Conservation (phyloP, 2,113 vertebrate genomes). For the Mesoclemmys tuberculata region DNA sequence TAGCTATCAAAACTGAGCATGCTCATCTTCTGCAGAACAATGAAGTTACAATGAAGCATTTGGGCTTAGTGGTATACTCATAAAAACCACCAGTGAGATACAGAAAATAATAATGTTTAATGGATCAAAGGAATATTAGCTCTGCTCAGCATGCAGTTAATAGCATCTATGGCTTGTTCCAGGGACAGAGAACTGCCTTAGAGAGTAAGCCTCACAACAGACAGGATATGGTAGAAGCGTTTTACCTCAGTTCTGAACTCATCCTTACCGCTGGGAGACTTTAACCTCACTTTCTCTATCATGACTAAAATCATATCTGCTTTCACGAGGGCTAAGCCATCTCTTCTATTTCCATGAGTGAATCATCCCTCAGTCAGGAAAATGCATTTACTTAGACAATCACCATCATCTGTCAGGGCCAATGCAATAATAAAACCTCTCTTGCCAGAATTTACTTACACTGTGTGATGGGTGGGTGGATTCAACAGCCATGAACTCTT, state of each 20-base stretch:
- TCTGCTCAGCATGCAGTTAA: constrained; percentile 40
- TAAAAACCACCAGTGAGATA: constrained; percentile 62
- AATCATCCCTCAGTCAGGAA: constrained; percentile 50
- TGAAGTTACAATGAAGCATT: background rate
- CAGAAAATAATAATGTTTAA: constrained; percentile 71
- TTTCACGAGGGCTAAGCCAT: background rate
- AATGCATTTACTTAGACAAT: constrained; percentile 69
- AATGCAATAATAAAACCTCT: constrained; percentile 65
- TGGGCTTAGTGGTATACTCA: constrained; percentile 51
- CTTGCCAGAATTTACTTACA: constrained; percentile 65
- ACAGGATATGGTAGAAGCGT: background rate
- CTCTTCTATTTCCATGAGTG: constrained; percentile 25
- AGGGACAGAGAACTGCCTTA: background rate
- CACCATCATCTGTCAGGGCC: constrained; percentile 67
- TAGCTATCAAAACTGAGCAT: accelerated
- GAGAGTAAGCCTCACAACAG: background rate
- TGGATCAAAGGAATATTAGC: constrained; percentile 64
- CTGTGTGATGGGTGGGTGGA: constrained; percentile 46
- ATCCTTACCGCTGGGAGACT: background rate
- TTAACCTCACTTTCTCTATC: background rate
- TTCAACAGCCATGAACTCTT: constrained; percentile 51
- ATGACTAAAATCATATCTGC: background rate
- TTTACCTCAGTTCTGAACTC: background rate
- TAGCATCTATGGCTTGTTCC: background rate
- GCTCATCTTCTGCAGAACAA: background rate